Conservation (phyloP, 1,140 invertebrate species). For the Batillaria attramentaria region DNA sequence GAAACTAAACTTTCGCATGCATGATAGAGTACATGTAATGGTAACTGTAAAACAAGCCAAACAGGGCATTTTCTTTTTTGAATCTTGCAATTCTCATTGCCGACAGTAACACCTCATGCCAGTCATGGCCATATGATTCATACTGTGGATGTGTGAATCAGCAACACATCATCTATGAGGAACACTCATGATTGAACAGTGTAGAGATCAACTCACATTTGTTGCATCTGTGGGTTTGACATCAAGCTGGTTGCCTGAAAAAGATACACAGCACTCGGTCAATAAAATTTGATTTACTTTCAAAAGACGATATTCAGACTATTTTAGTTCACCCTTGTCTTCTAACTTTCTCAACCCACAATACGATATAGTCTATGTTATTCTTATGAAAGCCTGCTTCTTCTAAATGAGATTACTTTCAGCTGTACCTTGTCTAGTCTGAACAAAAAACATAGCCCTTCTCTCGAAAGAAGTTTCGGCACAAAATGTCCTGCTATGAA, state of each 20-base stretch:
- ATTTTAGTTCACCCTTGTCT: too few species aligned
- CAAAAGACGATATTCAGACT: too few species aligned
- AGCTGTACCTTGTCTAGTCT: too few species aligned
- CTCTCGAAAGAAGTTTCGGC: too few species aligned
- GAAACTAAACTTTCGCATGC: background rate
- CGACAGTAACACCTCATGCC: background rate
- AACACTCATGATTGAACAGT: background rate
- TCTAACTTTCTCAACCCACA: too few species aligned
- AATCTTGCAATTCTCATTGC: background rate
- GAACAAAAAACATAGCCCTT: too few species aligned
- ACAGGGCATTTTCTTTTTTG: background rate
- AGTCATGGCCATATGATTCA: background rate
- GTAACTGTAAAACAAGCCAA: background rate
- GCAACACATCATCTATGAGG: background rate
- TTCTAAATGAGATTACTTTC: too few species aligned
- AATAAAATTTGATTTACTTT: too few species aligned
- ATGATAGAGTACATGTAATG: conserved; percentile 3
- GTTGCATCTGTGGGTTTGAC: conserved; percentile 69
- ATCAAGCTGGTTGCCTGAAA: conserved; percentile 68
- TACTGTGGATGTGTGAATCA: background rate
- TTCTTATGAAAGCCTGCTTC: too few species aligned
- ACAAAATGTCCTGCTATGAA: too few species aligned
- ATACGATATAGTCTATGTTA: too few species aligned
- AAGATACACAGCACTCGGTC: too few species aligned
- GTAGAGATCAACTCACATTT: conserved; percentile 63